Conservation (phyloP, 2,888 invertebrate species). For the Mythimna albipuncta region DNA sequence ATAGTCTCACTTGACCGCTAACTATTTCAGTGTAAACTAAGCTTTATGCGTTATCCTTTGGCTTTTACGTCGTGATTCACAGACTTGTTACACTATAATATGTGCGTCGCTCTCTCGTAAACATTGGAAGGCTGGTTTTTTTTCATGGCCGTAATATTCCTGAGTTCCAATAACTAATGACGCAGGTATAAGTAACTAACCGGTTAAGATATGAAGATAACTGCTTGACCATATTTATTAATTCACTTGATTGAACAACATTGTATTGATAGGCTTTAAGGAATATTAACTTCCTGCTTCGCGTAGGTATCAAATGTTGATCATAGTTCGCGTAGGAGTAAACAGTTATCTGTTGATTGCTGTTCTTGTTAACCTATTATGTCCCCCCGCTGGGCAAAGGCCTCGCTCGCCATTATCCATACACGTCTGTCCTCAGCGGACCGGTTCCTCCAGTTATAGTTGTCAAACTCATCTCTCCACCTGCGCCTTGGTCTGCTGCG, state of each 20-base stretch:
- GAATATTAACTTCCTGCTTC: background rate
- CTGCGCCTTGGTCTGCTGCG: too few relatives aligned
- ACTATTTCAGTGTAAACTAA: conserved; percentile 11
- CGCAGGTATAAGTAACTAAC: conserved; percentile 42
- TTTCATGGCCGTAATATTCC: conserved; percentile 64
- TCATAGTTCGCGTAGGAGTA: too few relatives aligned
- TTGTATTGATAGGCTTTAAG: background rate
- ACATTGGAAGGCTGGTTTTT: conserved; percentile 54
- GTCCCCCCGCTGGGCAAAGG: too few relatives aligned
- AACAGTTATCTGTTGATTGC: too few relatives aligned
- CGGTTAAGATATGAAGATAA: conserved; percentile 5
- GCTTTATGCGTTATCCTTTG: conserved; percentile 33
- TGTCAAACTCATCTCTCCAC: too few relatives aligned
- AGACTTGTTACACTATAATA: background rate
- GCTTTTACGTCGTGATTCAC: conserved; percentile 63
- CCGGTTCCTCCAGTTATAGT: too few relatives aligned
- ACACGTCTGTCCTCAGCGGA: too few relatives aligned
- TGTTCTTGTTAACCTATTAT: too few relatives aligned
- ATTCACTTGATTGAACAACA: background rate
- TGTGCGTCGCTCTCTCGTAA: conserved; percentile 2
- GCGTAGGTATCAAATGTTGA: background rate
- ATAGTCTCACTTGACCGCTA: background rate
- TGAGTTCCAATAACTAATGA: conserved; percentile 44
- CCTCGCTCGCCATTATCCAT: too few relatives aligned
- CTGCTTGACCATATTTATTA: conserved; percentile 6